phyloP scores from a whole-genome alignment of 2,797 vertebrate genomes.

The Pseudochirops cupreus region DNA sequence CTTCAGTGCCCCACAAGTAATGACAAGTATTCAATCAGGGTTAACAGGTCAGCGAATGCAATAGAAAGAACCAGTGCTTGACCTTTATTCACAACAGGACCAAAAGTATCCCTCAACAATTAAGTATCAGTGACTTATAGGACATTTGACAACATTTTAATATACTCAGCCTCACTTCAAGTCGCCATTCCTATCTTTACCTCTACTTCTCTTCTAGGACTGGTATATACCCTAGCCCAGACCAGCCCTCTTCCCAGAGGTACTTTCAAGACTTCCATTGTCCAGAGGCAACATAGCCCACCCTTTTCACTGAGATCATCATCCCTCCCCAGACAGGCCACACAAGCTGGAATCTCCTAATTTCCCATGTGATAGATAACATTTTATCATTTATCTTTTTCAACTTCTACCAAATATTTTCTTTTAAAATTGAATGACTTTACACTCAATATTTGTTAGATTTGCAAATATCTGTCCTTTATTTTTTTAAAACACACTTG shows the following conservation, averaged over 20 bases:
- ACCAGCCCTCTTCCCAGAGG: slow-evolving; percentile 35
- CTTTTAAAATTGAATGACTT: not conserved
- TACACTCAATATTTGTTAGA: not conserved
- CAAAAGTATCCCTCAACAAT: slow-evolving; percentile 26
- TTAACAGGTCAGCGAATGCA: slow-evolving; percentile 52
- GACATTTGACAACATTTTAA: slow-evolving; percentile 60
- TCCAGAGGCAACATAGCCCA: slow-evolving; percentile 28
- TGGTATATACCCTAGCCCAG: not conserved
- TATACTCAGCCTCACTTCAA: slow-evolving; percentile 59
- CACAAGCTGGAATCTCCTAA: slow-evolving; percentile 62
- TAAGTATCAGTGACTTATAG: slow-evolving; percentile 14
- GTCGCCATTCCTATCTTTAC: slow-evolving; percentile 35
- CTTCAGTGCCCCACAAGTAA: slow-evolving; percentile 28
- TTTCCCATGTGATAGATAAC: slow-evolving; percentile 44
- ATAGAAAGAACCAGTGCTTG: not conserved
- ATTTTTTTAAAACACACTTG: not conserved
- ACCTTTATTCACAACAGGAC: slow-evolving; percentile 29
- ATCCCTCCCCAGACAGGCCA: slow-evolving; percentile 49
- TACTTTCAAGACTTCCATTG: slow-evolving; percentile 58
- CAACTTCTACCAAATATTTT: not conserved
- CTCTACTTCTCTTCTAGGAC: not conserved
- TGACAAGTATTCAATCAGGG: slow-evolving; percentile 40
- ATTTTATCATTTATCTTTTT: not conserved
- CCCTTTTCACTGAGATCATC: not conserved
- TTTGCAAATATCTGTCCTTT: not conserved